These are phyloP conservation scores for Antigone vipio DNA, from an alignment of 2,113 vertebrate genomes.

Conservation along the genomic window DNA sequence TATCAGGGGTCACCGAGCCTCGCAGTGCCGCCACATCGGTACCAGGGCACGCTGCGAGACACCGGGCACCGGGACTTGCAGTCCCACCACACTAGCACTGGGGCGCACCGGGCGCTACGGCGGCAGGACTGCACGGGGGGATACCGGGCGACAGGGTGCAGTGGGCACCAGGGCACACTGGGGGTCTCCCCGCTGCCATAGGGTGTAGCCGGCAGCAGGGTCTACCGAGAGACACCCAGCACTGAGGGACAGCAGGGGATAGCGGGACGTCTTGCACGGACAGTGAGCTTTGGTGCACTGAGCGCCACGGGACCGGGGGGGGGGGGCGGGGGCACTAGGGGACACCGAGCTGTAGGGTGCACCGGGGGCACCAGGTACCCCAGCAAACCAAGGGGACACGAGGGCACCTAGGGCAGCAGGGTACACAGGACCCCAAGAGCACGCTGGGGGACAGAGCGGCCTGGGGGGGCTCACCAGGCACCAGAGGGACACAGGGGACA, in stretches of 20 bases:
- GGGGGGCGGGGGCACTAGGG: not conserved
- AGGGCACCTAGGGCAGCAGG: not conserved
- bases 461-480: not conserved
- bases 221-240: not conserved
- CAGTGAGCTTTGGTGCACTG: not conserved
- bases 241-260: not conserved
- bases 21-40: not conserved
- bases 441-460: accelerated
- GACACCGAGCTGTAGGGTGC: not conserved
- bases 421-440: not conserved
- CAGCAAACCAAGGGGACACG: not conserved
- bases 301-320: no score
- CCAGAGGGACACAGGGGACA: not conserved
- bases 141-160: not conserved
- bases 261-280: not conserved
- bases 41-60: not conserved
- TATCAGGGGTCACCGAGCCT: no score
- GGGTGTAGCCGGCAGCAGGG: not conserved
- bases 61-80: not conserved
- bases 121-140: accelerated
- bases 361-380: not conserved
- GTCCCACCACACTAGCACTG: not conserved
- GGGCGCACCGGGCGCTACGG: no score
- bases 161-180: not conserved
- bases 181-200: accelerated